A percentile compares a stretch with the other conserved stretches of the same genome.
Conservation (phyloP, 2,113 vertebrate genomes). For the Nerophis lumbriciformis region DNA sequence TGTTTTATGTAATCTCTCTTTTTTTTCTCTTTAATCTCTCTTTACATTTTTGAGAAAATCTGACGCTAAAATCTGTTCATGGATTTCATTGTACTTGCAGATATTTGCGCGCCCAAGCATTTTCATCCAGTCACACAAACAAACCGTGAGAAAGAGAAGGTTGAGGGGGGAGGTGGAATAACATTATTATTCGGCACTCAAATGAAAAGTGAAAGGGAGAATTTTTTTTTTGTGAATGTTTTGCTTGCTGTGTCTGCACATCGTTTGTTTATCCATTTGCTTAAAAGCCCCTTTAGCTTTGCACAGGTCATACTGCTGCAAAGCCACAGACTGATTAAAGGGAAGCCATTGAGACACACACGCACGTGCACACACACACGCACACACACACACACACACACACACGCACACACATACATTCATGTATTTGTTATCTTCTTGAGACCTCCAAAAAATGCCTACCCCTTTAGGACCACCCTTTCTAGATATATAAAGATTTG, state of each 20-base stretch:
- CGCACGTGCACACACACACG: conserved; percentile 27
- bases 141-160: conserved; percentile 1
- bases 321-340: conserved; percentile 55
- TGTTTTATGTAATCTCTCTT: conserved; percentile 5
- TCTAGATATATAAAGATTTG: too few relatives aligned
- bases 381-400: neutral
- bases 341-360: conserved; percentile 35
- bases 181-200: conserved; percentile 34
- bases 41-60: conserved; percentile 10
- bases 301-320: conserved; percentile 49
- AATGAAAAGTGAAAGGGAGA: conserved; percentile 34
- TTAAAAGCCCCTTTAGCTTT: conserved; percentile 33
- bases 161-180: conserved; percentile 1
- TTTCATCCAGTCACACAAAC: conserved; percentile 10
- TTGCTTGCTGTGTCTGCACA: conserved; percentile 37
- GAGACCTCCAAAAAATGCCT: too few relatives aligned
- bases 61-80: conserved; percentile 47
- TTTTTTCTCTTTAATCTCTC: neutral
- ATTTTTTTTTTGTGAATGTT: conserved; percentile 33
- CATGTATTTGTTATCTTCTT: too few relatives aligned
- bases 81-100: conserved; percentile 42
- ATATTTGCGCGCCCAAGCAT: conserved; percentile 12
- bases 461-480: too few relatives aligned
- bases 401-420: too few relatives aligned
- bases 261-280: conserved; percentile 48